Base-by-base conservation (phyloP, 2,113 vertebrate genomes). In the Passer domesticus region DNA sequence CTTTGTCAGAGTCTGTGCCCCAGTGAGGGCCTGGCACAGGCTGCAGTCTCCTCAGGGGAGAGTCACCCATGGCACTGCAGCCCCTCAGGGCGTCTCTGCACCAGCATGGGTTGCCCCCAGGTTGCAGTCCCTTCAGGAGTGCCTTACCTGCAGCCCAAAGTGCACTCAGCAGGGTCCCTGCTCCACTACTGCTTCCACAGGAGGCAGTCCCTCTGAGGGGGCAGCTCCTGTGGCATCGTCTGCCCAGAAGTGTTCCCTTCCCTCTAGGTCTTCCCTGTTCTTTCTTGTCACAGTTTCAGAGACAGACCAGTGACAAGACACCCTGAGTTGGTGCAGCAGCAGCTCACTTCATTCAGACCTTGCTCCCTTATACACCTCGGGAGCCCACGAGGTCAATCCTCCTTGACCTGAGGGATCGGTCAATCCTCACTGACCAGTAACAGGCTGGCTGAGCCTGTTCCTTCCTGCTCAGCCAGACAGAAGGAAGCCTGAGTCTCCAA, bases 161-260 rank as follows among this genome's bases (percentile, higher is more conserved):
- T 5, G 12, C n/a, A 41, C 5, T 47, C 24, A 56, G 21, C 4
- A 62, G 18, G 2, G 4, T 7, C 17, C 31, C 39, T 50, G 25
- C 28, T 70, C 27, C 55, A 47, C 4, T 5, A 19, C 0, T 31
- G 23, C 9, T 63, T 41, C 37, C 39, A 31, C 8, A 49, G 23
- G 4, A 53, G 31, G 11, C 24, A 80, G 9, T 15, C 35, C 33
- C 33, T 64, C 62, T 47, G 20, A 46, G 5, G 7, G 10, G 20
- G 0, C 12, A 72, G 39, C 18, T 66, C 14, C 37, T n/a, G 14
- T 8, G 7, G 16, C 39, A 68, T 0, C 0, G 0, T 15, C 39
- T 31, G 13, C 23, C 16, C 4, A 6, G 10, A 14, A 46, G 16
- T 0, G 1, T 12, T 18, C 13, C 30, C 28, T 52, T 72, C 15